Evolutionary conservation across 2,797 vertebrate species (phyloP).

Genomic region (Prunella strophiata): DNA sequence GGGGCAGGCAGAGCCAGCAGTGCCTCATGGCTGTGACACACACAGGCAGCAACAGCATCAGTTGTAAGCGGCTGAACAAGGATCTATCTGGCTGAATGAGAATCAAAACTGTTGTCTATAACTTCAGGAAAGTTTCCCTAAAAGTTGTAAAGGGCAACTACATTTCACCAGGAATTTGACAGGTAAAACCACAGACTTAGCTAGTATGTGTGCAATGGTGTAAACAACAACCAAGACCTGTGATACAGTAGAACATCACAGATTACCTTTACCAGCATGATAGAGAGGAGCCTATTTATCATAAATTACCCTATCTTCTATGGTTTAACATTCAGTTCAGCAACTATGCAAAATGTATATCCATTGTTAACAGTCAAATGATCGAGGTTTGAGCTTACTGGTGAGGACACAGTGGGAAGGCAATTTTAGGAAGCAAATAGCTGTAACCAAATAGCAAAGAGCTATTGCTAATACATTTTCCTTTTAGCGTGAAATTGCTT

Average conservation of each 20-base stretch:
- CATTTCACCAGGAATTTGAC: neutral
- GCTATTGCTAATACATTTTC: slow-evolving; percentile 9
- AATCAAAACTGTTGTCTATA: neutral
- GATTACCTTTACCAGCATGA: neutral
- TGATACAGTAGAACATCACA: neutral
- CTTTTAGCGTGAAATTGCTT: slow-evolving; percentile 49
- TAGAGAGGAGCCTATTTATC: neutral
- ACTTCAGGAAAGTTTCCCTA: neutral
- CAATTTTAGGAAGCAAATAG: slow-evolving; percentile 32
- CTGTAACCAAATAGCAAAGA: neutral
- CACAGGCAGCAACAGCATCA: neutral
- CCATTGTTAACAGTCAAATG: neutral
- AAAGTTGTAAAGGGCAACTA: neutral
- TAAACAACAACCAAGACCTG: neutral
- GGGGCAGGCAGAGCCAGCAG: accelerated
- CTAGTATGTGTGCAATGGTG: accelerated
- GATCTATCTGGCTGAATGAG: neutral
- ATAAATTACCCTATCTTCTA: neutral
- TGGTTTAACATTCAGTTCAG: neutral
- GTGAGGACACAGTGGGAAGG: slow-evolving; percentile 9
- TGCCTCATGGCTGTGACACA: accelerated
- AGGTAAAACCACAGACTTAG: neutral
- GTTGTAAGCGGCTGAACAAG: neutral
- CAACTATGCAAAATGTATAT: neutral
- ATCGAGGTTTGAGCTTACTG: slow-evolving; percentile 14